Evolutionary conservation across 2,797 vertebrate species (phyloP), one percentile per base, ranked within the genome.

Genomic region (Poecilia gillii): DNA sequence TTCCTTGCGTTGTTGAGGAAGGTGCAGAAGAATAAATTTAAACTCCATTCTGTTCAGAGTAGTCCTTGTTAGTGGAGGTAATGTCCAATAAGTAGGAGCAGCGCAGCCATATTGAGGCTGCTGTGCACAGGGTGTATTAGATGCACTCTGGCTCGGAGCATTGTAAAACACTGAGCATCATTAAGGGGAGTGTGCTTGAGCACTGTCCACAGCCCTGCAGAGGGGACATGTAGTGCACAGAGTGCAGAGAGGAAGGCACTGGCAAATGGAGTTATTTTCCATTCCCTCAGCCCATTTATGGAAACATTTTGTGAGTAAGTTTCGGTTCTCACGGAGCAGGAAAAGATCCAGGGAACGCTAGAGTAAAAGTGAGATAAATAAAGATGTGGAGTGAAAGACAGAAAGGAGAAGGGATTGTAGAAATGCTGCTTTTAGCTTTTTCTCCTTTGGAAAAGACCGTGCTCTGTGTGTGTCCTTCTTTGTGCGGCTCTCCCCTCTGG

Each of bases 181-280:
- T 93, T 93, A 91, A 76, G 84, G 82, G 85, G 82, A 86, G 85
- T 88, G 87, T 85, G 84, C 87, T 88, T 87, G 68, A 90, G 89
- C 82, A 84, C 74, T 72, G 85, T 90, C 87, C 86, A 66, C 75
- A 57, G 83, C 85, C 83, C 88, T 75, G 83, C 80, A 82, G 91
- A 80, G 93, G 85, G 81, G 77, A 86, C 79, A 78, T 80, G 80
- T 71, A 64, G 86, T 73, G 79, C 77, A 78, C 72, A 77, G 89
- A 82, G 83, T 51, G 81, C 75, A 89, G 82, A 33, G 86, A 83
- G 83, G 82, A 89, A 88, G 83, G 81, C 86, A 55, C 74, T 84
- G 88, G 90, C 93, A 94, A 93, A 93, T 86, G 87, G 92, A 90
- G 91, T 90, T 94, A 94, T 95, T 96, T 75, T 95, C 94, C 95